phyloP scores from a whole-genome alignment of 2,797 vertebrate genomes.

The Betta splendens region DNA sequence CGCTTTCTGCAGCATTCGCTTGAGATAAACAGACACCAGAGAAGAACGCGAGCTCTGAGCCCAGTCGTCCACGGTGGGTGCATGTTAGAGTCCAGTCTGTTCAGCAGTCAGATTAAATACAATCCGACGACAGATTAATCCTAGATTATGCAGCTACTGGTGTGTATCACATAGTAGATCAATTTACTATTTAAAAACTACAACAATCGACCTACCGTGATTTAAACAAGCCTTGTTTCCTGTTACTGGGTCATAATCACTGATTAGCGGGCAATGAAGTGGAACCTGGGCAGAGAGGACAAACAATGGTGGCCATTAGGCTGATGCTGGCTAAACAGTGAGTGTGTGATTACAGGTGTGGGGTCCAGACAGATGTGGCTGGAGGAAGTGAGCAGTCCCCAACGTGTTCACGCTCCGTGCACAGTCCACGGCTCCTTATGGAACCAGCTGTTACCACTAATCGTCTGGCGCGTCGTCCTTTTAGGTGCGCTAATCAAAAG shows the following conservation, averaged over 20 bases:
- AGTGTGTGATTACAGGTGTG: constrained; percentile 18
- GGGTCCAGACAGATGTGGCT: neutral
- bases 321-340: constrained; percentile 1
- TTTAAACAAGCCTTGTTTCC: neutral
- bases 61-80: too few species aligned
- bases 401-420: neutral
- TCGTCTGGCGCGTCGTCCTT: constrained; percentile 9
- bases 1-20: constrained; percentile 1
- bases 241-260: too few species aligned
- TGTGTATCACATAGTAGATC: too few species aligned
- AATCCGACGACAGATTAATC: constrained; percentile 14
- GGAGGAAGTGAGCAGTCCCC: neutral
- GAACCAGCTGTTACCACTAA: neutral
- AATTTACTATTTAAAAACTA: constrained; percentile 4
- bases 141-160: too few species aligned
- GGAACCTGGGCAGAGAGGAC: neutral
- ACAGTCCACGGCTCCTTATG: neutral
- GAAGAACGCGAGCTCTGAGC: neutral
- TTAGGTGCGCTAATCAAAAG: constrained; percentile 74
- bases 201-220: neutral
- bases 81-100: too few species aligned
- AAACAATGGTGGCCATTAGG: constrained; percentile 25
- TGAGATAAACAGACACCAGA: constrained; percentile 12
- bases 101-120: constrained; percentile 40
- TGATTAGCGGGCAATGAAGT: constrained; percentile 11